A percentile compares a stretch with the other conserved stretches of the same genome.
Conservation (phyloP, 1,140 invertebrate genomes). For the Zeugodacus cucurbitae region DNA sequence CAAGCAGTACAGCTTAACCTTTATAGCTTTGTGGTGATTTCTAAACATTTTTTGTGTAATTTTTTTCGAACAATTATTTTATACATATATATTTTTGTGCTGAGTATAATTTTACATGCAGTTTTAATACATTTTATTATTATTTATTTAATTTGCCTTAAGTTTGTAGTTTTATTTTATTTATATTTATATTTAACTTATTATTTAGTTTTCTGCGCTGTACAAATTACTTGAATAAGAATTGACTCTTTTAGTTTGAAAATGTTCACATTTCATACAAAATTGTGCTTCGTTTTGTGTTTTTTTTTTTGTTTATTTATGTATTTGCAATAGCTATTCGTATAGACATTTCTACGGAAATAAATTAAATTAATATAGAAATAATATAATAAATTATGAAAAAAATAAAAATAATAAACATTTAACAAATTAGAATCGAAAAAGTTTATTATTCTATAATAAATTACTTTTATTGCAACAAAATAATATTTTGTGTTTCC, state of each 20-base stretch:
- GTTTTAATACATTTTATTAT: not conserved
- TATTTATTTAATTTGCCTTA: slow-evolving; percentile 35
- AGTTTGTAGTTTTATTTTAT: slow-evolving; percentile 45
- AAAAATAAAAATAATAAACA: not conserved
- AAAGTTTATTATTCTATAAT: no score
- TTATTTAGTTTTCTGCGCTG: slow-evolving; percentile 56
- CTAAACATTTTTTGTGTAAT: not conserved
- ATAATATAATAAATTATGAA: not conserved
- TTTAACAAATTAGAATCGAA: no score
- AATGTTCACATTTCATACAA: slow-evolving; percentile 62
- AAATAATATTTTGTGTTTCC: no score
- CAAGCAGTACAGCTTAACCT: not conserved
- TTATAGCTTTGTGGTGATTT: not conserved
- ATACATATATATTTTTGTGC: not conserved
- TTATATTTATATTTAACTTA: slow-evolving; percentile 40
- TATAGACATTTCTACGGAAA: not conserved
- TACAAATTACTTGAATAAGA: slow-evolving; percentile 66
- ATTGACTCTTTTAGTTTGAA: slow-evolving; percentile 67
- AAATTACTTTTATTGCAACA: no score
- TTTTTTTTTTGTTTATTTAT: slow-evolving; percentile 8
- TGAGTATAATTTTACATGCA: not conserved
- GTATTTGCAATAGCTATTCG: not conserved
- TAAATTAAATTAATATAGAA: not conserved
- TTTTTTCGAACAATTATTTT: no score
- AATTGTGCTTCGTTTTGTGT: slow-evolving; percentile 45